Evolutionary conservation across 2,797 vertebrate genomes (phyloP), one percentile per base, ranked within the genome.

Genomic region (Sebastes goodei): DNA sequence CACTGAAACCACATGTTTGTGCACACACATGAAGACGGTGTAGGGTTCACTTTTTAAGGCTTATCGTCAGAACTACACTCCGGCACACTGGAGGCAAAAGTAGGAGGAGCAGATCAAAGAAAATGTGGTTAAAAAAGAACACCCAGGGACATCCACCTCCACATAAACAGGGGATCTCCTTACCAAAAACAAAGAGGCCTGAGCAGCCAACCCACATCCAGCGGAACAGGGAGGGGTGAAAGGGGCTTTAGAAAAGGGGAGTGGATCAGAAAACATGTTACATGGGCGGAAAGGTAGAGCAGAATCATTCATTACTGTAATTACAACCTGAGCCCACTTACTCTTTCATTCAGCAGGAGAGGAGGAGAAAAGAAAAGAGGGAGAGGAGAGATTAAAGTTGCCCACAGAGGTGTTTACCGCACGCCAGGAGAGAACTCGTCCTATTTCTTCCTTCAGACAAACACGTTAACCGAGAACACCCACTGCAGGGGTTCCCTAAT

Each of bases 261-360:
- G 69, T 71, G 83, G 62, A 57, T 80, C 83, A 85, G 83, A 88
- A 76, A 86, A 82, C 86, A 87, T 77, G 91, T 84, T 80, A 83
- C 87, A 84, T 77, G 89, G 90, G 84, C 83, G 82, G 92, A 94
- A 94, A 93, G 85, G 90, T 92, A 88, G 81, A 91, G 80, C 87
- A 71, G 85, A 94, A 94, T 94, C 86, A 95, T 94, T 95, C 93
- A 96, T 95, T 94, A 95, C 91, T 69, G 84, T 95, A 95, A 95
- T 96, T 94, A 94, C 93, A 95, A 92, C 89, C 92, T 88, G 88
- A 86, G 89, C 85, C 90, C 91, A 88, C 89, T 93, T 79, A 87
- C 88, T 93, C 94, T 94, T 87, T 94, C 91, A 95, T 95, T 93
- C 89, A 89, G 66, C 21, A 2, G 64, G 25, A 73, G 80, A 57